Base-by-base conservation (phyloP, 1,140 invertebrate species). In the Helicoverpa zea region DNA sequence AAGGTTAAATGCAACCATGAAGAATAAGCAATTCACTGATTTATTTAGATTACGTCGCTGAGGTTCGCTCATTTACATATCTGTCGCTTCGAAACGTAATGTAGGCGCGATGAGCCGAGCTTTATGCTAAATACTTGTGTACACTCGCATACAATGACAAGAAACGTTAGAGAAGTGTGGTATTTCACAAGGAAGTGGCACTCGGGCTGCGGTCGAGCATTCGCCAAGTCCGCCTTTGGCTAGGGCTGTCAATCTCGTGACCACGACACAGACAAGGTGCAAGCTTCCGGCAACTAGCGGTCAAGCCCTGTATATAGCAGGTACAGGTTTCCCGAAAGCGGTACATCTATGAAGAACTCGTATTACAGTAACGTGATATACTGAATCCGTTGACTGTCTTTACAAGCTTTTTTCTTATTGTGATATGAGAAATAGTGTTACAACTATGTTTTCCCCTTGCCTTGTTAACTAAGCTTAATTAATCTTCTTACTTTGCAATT, bases 211-310 rank as follows among this genome's bases (percentile, higher is more conserved):
- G 80, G 81, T 82, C 70, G 66, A 74, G 76, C 72, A 72, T 79
- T 59, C 18, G 74, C 63, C 23, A 73, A 80, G 56, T 80, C 72
- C 59, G 72, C 75, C 79, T 63, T 58, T 66, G 47, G 86, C 81
- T 63, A 81, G 81, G 79, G 81, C 82, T 88, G 87, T 87, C 87
- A 86, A 87, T 89, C 87, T 81, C 74, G 49, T 81, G 74, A 80
- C 58, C 80, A 76, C 81, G 75, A 79, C 18, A 30, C 64, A 72
- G 63, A 47, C 80, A 81, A 74, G 64, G 74, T 56, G 68, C 10
- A 66, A 64, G 82, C 83, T 88, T 88, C 86, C 87, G 85, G 83
- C 86, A 87, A 82, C 83, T 85, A 83, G 86, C 81, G 75, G 80
- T 82, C 75, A 54, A 51, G 12, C 47, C 18, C 68, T 52, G 64